These are phyloP conservation scores for Megaceryle alcyon DNA, from an alignment of 2,797 vertebrate species.

Conservation along the genomic window DNA sequence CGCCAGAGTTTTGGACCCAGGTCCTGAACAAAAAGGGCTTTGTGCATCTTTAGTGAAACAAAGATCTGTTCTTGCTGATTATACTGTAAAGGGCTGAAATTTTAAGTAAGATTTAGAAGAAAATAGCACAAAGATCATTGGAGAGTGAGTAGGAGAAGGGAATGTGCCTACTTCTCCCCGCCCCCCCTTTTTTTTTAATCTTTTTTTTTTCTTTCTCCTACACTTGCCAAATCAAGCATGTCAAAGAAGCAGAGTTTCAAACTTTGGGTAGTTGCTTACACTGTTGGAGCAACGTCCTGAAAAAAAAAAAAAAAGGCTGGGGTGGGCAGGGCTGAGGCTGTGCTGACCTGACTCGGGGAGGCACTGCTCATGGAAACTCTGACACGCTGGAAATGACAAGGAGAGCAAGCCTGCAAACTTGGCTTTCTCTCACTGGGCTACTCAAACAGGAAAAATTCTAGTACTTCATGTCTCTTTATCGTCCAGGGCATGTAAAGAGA, in stretches of 20 bases:
- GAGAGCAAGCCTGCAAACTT: not conserved
- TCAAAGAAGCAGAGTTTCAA: conserved; percentile 9
- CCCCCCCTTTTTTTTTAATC: not conserved
- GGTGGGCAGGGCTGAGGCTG: not conserved
- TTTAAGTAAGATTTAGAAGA: conserved; percentile 10
- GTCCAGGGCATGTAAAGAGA: not conserved
- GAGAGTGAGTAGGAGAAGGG: conserved; percentile 41
- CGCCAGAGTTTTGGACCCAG: not conserved
- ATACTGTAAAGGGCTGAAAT: not conserved
- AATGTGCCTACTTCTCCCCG: conserved; percentile 27
- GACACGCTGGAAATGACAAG: not conserved
- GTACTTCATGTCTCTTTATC: not conserved
- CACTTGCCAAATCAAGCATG: not conserved
- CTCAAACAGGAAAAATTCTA: conserved; percentile 49
- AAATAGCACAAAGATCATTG: conserved; percentile 19
- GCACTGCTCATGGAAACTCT: conserved; percentile 38
- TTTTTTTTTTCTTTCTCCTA: not conserved
- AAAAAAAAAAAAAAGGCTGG: not conserved
- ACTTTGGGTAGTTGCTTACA: not conserved
- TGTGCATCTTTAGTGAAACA: conserved; percentile 39
- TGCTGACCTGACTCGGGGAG: not conserved
- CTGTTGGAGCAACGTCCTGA: not conserved
- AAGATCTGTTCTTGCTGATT: conserved; percentile 35
- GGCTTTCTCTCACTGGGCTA: not conserved
- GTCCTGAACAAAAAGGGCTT: conserved; percentile 35